These are phyloP conservation scores for Drosophila rellima DNA, from an alignment of 2,888 invertebrate species.

Conservation along the genomic window DNA sequence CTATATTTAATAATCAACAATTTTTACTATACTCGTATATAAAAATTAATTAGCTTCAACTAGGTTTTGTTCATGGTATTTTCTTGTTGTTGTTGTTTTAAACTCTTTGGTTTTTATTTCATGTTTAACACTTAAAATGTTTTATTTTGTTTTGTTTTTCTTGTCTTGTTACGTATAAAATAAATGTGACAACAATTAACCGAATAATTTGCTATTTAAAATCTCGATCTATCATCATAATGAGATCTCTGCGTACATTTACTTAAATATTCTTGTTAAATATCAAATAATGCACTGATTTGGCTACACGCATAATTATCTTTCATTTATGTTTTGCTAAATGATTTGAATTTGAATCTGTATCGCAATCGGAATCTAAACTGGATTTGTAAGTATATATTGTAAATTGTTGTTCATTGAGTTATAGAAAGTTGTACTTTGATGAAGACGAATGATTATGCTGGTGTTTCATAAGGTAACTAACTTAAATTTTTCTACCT, in stretches of 20 bases:
- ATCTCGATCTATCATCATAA: conserved; percentile 46
- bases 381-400: conserved; percentile 36
- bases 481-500: conserved; percentile 51
- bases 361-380: conserved; percentile 57
- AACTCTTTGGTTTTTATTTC: conserved; percentile 75
- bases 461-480: conserved; percentile 54
- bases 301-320: conserved; percentile 56
- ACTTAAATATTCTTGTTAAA: conserved; percentile 56
- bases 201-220: conserved; percentile 79
- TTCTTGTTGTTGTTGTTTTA: conserved; percentile 49
- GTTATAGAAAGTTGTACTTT: conserved; percentile 76
- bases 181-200: conserved; percentile 77
- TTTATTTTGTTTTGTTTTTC: conserved; percentile 30
- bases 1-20: conserved; percentile 82
- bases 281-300: conserved; percentile 78
- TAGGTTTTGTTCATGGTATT: conserved; percentile 54
- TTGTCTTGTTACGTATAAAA: conserved; percentile 59
- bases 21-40: conserved; percentile 73
- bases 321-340: conserved; percentile 40
- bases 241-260: conserved; percentile 30
- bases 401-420: conserved; percentile 25
- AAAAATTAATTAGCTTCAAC: conserved; percentile 79
- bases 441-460: conserved; percentile 75
- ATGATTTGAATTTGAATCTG: conserved; percentile 55
- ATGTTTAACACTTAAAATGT: conserved; percentile 73